Evolutionary conservation across 2,113 vertebrate species (phyloP).

Genomic region (Orycteropus afer): DNA sequence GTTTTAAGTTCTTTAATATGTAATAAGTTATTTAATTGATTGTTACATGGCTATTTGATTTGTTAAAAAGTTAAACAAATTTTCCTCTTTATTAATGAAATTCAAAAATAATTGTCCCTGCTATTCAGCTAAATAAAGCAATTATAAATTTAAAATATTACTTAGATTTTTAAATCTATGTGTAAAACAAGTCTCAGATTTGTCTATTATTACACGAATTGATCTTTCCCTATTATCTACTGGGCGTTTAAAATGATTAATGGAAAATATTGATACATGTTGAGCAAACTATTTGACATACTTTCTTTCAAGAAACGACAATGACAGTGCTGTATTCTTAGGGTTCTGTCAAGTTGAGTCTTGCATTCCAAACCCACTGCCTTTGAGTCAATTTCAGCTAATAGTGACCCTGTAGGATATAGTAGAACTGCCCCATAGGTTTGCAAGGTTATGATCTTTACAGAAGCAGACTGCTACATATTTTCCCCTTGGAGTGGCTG

Average conservation of each 20-base stretch:
- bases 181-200: neutral
- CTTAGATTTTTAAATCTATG: neutral
- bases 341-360: too few species aligned
- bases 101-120: neutral
- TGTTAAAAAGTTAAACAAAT: neutral
- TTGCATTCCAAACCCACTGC: too few species aligned
- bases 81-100: neutral
- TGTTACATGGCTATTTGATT: neutral
- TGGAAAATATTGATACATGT: neutral
- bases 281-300: neutral
- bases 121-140: neutral
- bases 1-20: neutral
- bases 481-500: too few species aligned
- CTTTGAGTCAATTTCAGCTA: too few species aligned
- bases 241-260: neutral
- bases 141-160: neutral
- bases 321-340: too few species aligned
- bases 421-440: too few species aligned
- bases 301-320: slow-evolving; percentile 4
- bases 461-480: too few species aligned
- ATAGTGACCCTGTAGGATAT: too few species aligned
- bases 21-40: neutral
- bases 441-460: too few species aligned
- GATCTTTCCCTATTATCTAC: slow-evolving; percentile 3
- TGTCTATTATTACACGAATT: too few species aligned